Conservation (phyloP, 1,140 invertebrate species). For the Calephelis nemesis region DNA sequence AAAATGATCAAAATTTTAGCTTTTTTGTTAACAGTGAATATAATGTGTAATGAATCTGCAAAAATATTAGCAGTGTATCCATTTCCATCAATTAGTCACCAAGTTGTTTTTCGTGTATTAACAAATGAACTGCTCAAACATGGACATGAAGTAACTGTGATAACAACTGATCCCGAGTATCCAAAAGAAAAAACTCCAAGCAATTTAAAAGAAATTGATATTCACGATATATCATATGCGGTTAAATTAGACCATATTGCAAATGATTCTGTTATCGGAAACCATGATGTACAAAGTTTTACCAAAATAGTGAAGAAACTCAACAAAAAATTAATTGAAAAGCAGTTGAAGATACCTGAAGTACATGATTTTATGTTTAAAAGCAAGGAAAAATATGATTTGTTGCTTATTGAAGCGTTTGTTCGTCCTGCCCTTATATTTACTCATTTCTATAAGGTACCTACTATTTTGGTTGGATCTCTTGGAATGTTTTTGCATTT, state of each 20-base stretch:
- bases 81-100: conserved; percentile 1
- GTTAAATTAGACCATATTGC: not conserved
- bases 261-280: too few species aligned
- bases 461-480: not conserved
- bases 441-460: not conserved
- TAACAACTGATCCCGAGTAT: not conserved
- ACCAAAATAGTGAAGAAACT: not conserved
- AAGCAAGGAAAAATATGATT: not conserved
- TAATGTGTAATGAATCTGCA: not conserved
- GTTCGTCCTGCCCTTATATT: not conserved
- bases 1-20: too few species aligned
- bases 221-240: not conserved
- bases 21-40: too few species aligned
- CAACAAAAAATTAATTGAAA: too few species aligned
- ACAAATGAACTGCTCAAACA: not conserved
- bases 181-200: not conserved
- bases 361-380: not conserved
- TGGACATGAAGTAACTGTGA: conserved; percentile 2
- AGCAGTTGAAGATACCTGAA: not conserved
- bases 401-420: not conserved
- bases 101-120: not conserved
- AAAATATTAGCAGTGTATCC: conserved; percentile 1
- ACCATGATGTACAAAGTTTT: not conserved
- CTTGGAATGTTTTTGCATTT: not conserved
- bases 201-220: not conserved